Conservation (phyloP, 1,140 invertebrate species). For the Globodera rostochiensis region DNA sequence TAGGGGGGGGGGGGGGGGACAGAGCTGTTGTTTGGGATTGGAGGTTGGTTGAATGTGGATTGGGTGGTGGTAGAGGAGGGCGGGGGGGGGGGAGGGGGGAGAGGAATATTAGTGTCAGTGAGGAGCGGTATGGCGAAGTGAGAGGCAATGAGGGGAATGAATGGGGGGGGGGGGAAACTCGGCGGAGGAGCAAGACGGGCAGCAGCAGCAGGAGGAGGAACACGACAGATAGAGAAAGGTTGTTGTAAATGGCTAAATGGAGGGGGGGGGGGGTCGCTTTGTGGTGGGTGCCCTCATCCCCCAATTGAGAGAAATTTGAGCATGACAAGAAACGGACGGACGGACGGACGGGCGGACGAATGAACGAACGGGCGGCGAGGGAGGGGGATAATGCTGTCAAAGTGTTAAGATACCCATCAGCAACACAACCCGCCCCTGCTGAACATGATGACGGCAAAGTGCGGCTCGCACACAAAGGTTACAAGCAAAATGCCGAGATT, state of each 20-base stretch:
- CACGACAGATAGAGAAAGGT: background rate
- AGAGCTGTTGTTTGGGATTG: conserved; percentile 2
- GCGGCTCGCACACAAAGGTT: too few relatives aligned
- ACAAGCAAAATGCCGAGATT: too few relatives aligned
- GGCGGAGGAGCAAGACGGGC: too few relatives aligned
- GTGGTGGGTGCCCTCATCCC: background rate
- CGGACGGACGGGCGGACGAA: background rate
- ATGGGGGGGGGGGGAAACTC: background rate
- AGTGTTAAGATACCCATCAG: background rate
- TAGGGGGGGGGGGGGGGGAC: background rate
- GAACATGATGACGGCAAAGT: too few relatives aligned
- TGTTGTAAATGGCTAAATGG: conserved; percentile 5
- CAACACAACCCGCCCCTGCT: too few relatives aligned
- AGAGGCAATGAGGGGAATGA: background rate
- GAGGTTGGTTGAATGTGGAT: background rate
- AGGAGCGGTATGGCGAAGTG: background rate
- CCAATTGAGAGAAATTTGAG: conserved; percentile 2
- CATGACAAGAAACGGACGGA: background rate
- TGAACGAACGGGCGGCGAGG: background rate
- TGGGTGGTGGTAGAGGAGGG: background rate
- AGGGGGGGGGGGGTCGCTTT: background rate
- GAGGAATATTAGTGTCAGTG: conserved; percentile 1
- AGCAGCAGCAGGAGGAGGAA: background rate
- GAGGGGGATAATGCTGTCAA: background rate
- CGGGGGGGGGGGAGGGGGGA: too few relatives aligned